These are phyloP conservation scores for Yponomeuta sedellus DNA, from an alignment of 2,888 invertebrate genomes.

Conservation along the genomic window DNA sequence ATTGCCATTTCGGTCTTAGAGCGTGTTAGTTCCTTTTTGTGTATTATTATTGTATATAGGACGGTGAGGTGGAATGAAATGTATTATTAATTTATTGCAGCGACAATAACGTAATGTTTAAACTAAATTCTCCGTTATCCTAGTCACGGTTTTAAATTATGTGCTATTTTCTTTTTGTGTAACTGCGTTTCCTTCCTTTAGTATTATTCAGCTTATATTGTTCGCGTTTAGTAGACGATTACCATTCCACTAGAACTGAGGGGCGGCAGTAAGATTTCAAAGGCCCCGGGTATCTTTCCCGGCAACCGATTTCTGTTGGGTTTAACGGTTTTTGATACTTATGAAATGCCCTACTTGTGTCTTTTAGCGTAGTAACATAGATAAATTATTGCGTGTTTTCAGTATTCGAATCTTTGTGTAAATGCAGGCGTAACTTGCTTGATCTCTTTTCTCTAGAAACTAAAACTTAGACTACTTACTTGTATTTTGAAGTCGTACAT, in stretches of 20 bases:
- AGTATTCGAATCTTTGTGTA: not conserved
- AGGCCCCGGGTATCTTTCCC: too few species aligned
- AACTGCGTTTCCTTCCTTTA: constrained; percentile 47
- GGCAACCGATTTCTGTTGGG: too few species aligned
- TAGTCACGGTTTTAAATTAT: constrained; percentile 72
- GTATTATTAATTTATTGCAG: constrained; percentile 55
- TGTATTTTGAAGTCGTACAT: constrained; percentile 31
- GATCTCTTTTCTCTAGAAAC: constrained; percentile 27
- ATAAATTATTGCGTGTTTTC: not conserved
- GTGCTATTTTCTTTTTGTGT: constrained; percentile 55
- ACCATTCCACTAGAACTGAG: constrained; percentile 51
- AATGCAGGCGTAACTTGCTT: constrained; percentile 7
- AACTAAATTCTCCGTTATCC: constrained; percentile 66
- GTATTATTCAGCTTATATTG: constrained; percentile 33
- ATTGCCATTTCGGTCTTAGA: constrained; percentile 73
- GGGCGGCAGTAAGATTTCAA: too few species aligned
- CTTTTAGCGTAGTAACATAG: not conserved
- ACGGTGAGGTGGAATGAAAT: constrained; percentile 58
- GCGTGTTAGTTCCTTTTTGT: constrained; percentile 65
- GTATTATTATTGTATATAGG: constrained; percentile 60
- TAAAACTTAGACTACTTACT: constrained; percentile 18
- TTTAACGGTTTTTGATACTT: too few species aligned
- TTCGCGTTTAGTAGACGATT: constrained; percentile 35
- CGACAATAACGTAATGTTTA: constrained; percentile 35
- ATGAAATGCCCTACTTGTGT: not conserved